Evolutionary conservation across 2,888 invertebrate species (phyloP).

Genomic region (Luperina testacea): DNA sequence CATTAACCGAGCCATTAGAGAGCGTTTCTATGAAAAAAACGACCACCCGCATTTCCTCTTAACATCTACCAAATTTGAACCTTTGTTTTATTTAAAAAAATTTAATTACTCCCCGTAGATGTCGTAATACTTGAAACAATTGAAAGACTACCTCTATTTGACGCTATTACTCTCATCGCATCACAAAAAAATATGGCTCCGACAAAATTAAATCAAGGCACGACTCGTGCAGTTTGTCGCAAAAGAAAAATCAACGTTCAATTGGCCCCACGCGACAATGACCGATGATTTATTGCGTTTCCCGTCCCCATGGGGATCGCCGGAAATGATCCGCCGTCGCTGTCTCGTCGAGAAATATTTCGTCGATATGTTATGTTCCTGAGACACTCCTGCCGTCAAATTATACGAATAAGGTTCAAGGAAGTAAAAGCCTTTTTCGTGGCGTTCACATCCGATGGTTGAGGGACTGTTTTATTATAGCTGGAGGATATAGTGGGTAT

Average conservation of each 20-base stretch:
- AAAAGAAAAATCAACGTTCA: constrained; percentile 82
- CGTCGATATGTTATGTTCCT: constrained; percentile 72
- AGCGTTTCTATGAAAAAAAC: too few relatives aligned
- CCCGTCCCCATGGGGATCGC: constrained; percentile 73
- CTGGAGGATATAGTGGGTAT: constrained; percentile 27
- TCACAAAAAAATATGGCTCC: neutral
- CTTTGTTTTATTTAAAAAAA: neutral
- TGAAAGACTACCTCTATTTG: neutral
- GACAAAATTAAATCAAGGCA: constrained; percentile 58
- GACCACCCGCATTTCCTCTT: too few relatives aligned
- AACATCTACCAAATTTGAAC: neutral
- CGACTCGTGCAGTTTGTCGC: constrained; percentile 60
- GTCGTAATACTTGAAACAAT: neutral
- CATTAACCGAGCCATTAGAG: too few relatives aligned
- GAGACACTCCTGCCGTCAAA: constrained; percentile 66
- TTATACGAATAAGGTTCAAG: constrained; percentile 68
- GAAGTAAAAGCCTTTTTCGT: constrained; percentile 54
- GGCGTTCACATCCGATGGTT: constrained; percentile 38
- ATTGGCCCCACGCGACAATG: constrained; percentile 82
- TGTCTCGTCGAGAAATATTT: constrained; percentile 74
- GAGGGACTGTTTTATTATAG: constrained; percentile 48
- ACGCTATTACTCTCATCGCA: neutral
- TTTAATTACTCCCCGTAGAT: neutral
- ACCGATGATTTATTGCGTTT: constrained; percentile 85
- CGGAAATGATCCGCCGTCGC: constrained; percentile 75